These are phyloP conservation scores for Drepanosiphum platanoidis DNA, from an alignment of 2,888 invertebrate species.

Conservation along the genomic window DNA sequence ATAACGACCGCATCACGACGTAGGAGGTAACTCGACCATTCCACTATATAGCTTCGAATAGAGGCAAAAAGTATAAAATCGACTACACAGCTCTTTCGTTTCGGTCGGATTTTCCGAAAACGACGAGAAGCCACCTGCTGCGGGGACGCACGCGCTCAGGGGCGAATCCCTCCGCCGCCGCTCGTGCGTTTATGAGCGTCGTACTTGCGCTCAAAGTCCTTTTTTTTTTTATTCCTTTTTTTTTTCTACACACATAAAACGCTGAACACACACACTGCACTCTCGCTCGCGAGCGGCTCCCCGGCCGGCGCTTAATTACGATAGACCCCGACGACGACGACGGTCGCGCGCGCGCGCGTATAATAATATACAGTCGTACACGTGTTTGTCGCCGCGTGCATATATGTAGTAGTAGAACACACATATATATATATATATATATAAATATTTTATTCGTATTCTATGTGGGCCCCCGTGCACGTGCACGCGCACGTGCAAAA, in stretches of 20 bases:
- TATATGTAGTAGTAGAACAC: background rate
- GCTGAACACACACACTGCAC: background rate
- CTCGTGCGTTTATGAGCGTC: background rate
- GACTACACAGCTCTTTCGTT: background rate
- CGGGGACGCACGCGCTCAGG: background rate
- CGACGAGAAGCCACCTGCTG: background rate
- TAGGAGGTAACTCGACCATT: too few relatives aligned
- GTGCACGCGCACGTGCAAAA: constrained; percentile 59
- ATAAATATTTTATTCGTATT: background rate
- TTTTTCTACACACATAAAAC: background rate
- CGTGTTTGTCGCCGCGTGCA: constrained; percentile 36
- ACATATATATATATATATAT: background rate
- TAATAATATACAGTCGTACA: too few relatives aligned
- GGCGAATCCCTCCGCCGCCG: background rate
- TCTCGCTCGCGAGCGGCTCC: background rate
- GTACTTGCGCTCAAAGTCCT: background rate
- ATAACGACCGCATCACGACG: too few relatives aligned
- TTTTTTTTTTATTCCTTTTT: background rate
- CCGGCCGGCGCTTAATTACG: constrained; percentile 44
- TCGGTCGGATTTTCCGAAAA: background rate
- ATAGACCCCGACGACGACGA: constrained; percentile 18
- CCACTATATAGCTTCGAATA: too few relatives aligned
- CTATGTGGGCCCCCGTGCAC: constrained; percentile 9
- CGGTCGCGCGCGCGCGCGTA: constrained; percentile 32
- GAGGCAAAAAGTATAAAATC: too few relatives aligned